phyloP scores from a whole-genome alignment of 2,888 invertebrate species.

The Melanophora roralis region DNA sequence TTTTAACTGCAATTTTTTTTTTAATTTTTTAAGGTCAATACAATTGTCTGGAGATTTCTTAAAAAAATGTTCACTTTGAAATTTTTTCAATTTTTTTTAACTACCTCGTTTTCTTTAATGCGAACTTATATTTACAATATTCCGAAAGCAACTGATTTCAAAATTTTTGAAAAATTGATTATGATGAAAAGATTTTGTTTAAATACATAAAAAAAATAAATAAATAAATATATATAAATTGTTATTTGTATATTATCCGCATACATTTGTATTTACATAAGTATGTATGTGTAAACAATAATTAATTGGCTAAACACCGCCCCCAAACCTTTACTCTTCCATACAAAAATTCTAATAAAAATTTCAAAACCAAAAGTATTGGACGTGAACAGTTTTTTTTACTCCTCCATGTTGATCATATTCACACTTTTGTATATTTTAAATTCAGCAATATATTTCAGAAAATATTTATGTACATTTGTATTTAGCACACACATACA shows the following conservation, averaged over 20 bases:
- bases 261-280: slow-evolving; percentile 3
- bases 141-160: slow-evolving; percentile 77
- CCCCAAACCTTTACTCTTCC: slow-evolving; percentile 36
- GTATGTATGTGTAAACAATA: slow-evolving; percentile 23
- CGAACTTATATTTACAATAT: slow-evolving; percentile 78
- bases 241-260: slow-evolving; percentile 19
- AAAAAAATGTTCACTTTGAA: slow-evolving; percentile 30
- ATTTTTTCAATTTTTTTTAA: slow-evolving; percentile 46
- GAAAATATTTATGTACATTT: background rate
- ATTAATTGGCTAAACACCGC: slow-evolving; percentile 22
- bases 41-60: slow-evolving; percentile 68
- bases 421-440: background rate
- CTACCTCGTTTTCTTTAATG: slow-evolving; percentile 66
- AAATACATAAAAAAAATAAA: slow-evolving; percentile 39
- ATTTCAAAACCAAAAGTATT: background rate
- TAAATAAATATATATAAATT: slow-evolving; percentile 29
- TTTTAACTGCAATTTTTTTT: slow-evolving; percentile 28
- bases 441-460: slow-evolving; percentile 5
- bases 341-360: slow-evolving; percentile 33
- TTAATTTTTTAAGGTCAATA: slow-evolving; percentile 22
- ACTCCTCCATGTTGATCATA: slow-evolving; percentile 42
- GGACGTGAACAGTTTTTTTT: slow-evolving; percentile 20
- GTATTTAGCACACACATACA: too few relatives aligned
- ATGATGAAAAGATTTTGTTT: slow-evolving; percentile 61
- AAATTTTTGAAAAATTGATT: slow-evolving; percentile 59